These are phyloP conservation scores for Pharmacophagus antenor DNA, from an alignment of 2,888 invertebrate species.

Conservation along the genomic window DNA sequence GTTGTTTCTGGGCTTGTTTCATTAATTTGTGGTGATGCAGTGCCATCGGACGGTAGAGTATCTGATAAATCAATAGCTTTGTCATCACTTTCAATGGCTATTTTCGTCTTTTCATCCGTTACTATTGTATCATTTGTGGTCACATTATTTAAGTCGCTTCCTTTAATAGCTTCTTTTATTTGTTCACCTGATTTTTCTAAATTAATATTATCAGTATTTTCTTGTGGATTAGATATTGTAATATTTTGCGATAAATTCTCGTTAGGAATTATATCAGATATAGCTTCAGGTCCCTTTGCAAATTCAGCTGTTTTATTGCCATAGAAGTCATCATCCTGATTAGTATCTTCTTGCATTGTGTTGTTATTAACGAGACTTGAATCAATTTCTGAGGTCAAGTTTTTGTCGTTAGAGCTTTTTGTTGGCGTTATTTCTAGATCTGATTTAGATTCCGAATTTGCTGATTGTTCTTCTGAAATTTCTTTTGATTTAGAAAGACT, in stretches of 20 bases:
- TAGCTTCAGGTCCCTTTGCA: not conserved
- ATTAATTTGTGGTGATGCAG: slow-evolving; percentile 1
- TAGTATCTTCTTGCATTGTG: not conserved
- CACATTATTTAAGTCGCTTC: slow-evolving; percentile 21
- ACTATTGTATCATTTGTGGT: slow-evolving; percentile 15
- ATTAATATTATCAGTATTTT: slow-evolving; percentile 38
- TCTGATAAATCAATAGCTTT: slow-evolving; percentile 51
- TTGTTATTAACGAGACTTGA: not conserved
- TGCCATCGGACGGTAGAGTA: slow-evolving; percentile 37
- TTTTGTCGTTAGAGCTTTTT: not conserved
- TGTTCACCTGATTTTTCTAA: slow-evolving; percentile 47
- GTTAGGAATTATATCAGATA: slow-evolving; percentile 40
- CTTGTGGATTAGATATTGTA: not conserved
- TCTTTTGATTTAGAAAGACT: not conserved
- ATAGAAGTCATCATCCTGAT: not conserved
- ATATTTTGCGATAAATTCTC: slow-evolving; percentile 51
- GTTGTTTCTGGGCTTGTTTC: slow-evolving; percentile 48
- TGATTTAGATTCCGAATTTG: not conserved
- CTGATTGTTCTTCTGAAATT: not conserved
- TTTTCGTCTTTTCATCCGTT: slow-evolving; percentile 42
- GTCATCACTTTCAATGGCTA: slow-evolving; percentile 48
- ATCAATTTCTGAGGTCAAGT: not conserved
- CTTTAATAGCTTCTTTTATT: slow-evolving; percentile 12
- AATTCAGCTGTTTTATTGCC: not conserved
- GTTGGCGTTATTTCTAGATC: not conserved